Evolutionary conservation across 2,113 vertebrate genomes (phyloP).

Genomic region (Poeciliopsis occidentalis): DNA sequence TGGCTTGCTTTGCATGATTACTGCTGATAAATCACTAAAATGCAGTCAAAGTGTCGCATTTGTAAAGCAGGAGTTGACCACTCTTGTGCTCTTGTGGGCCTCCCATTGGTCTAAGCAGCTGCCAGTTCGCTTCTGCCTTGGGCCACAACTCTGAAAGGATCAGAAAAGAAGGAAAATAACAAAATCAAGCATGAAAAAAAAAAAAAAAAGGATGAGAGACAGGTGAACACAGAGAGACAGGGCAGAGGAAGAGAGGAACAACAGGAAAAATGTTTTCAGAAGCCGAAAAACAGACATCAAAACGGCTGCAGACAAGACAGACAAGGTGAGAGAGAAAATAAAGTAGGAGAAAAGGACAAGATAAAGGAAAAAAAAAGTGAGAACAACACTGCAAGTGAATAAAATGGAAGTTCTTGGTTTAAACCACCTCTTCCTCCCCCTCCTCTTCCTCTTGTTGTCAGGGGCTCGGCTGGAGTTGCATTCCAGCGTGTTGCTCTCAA

Average conservation of each 20-base stretch:
- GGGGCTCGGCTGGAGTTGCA: conserved; percentile 76
- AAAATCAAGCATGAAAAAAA: neutral
- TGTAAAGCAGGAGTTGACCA: neutral
- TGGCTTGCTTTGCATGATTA: neutral
- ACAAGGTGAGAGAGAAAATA: conserved; percentile 9
- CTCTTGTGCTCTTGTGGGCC: neutral
- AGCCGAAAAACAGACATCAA: conserved; percentile 2
- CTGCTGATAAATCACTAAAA: neutral
- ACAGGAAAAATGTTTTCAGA: conserved; percentile 1
- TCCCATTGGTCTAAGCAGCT: neutral
- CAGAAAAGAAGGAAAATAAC: neutral
- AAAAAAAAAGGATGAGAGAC: neutral
- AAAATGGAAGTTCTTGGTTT: conserved; percentile 72
- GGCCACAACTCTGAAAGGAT: neutral
- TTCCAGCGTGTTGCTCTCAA: conserved; percentile 74
- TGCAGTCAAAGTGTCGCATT: too few relatives aligned
- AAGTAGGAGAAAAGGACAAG: conserved; percentile 8
- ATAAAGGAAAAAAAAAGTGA: conserved; percentile 34
- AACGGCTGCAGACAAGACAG: conserved; percentile 9
- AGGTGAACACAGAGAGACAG: conserved; percentile 27
- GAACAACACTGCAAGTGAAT: conserved; percentile 49
- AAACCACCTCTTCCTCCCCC: conserved; percentile 49
- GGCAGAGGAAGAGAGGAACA: conserved; percentile 2
- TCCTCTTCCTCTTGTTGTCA: conserved; percentile 65
- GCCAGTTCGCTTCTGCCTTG: neutral